Percentiles rank a stretch among this genome's conserved stretches.
Conservation (phyloP, 2,888 invertebrate species). For the Nomada ferruginata region DNA sequence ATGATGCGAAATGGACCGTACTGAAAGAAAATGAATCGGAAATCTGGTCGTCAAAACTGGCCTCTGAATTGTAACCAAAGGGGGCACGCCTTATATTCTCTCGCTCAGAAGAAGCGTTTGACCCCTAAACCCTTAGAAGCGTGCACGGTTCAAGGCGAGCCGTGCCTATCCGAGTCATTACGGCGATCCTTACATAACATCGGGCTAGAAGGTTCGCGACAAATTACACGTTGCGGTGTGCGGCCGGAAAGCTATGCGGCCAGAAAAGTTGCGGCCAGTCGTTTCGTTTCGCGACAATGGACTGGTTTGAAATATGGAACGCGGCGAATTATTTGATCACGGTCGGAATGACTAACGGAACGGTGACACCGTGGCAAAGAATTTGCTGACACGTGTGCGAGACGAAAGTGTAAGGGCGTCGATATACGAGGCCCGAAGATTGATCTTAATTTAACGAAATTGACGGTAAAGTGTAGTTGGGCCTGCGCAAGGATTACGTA, state of each 20-base stretch:
- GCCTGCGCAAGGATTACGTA: too few relatives aligned
- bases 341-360: conserved; percentile 17
- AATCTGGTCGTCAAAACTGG: conserved; percentile 10
- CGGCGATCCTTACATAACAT: conserved; percentile 74
- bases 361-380: conserved; percentile 3
- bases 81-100: conserved; percentile 32
- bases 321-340: conserved; percentile 26
- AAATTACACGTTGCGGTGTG: conserved; percentile 61
- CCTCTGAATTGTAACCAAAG: conserved; percentile 33
- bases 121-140: conserved; percentile 62
- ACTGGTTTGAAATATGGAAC: conserved; percentile 38
- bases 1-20: conserved; percentile 25
- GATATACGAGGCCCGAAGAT: too few relatives aligned
- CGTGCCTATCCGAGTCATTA: conserved; percentile 73
- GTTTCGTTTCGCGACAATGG: conserved; percentile 49
- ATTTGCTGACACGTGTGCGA: conserved; percentile 7
- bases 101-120: conserved; percentile 46
- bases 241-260: conserved; percentile 39
- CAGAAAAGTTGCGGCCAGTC: conserved; percentile 37
- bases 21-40: conserved; percentile 41
- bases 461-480: too few relatives aligned
- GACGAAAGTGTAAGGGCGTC: not conserved
- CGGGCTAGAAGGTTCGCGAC: conserved; percentile 70
- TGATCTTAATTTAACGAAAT: too few relatives aligned
- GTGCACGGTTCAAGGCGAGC: conserved; percentile 65